Evolutionary conservation across 2,888 invertebrate genomes (phyloP).

Genomic region (Drosophila pegasa): DNA sequence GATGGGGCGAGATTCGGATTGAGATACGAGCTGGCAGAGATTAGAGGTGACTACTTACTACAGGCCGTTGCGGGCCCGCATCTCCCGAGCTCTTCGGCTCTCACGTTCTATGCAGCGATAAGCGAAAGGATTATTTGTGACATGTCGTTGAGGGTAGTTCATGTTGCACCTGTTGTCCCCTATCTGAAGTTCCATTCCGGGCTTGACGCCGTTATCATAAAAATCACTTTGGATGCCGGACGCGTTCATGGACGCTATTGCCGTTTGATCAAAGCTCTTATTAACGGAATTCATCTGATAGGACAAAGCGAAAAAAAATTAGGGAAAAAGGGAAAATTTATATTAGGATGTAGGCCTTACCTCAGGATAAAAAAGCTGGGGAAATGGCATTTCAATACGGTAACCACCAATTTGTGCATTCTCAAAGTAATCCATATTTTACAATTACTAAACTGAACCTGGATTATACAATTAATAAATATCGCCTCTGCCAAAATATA

Average conservation of each 20-base stretch:
- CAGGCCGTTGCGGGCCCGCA: constrained; percentile 44
- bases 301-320: background rate
- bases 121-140: background rate
- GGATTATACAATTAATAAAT: background rate
- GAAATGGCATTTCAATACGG: constrained; percentile 3
- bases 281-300: constrained; percentile 3
- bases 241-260: background rate
- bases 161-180: background rate
- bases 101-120: background rate
- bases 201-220: constrained; percentile 1
- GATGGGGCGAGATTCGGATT: background rate
- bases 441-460: background rate
- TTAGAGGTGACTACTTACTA: constrained; percentile 32
- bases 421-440: constrained; percentile 19
- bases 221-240: background rate
- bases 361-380: constrained; percentile 17
- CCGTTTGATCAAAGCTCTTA: background rate
- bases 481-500: constrained; percentile 8
- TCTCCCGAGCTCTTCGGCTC: constrained; percentile 29
- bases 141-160: background rate
- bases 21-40: too few species aligned
- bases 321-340: background rate
- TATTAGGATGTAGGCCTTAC: background rate
- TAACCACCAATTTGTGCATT: constrained; percentile 13
- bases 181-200: too few species aligned